Evolutionary conservation across 2,888 invertebrate species (phyloP).

Genomic region (Tridacna gigas): DNA sequence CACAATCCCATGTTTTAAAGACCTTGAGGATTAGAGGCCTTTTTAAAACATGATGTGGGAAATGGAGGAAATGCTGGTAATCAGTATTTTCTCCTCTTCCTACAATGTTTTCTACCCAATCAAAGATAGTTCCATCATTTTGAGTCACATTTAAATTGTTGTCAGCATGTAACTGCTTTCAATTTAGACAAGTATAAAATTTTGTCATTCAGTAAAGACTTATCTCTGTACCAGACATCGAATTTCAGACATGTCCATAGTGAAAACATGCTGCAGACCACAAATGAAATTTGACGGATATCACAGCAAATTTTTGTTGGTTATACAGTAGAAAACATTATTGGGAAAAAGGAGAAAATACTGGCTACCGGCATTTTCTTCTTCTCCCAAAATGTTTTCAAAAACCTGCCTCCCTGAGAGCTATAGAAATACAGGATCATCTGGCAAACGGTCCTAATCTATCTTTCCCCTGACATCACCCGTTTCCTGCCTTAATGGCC

Average conservation of each 20-base stretch:
- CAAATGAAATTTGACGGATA: neutral
- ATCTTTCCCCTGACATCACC: neutral
- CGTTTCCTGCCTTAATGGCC: conserved; percentile 20
- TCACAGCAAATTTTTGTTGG: neutral
- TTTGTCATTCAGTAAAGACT: neutral
- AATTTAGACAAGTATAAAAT: too few relatives aligned
- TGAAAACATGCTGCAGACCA: too few relatives aligned
- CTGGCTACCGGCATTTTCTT: neutral
- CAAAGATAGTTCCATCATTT: too few relatives aligned
- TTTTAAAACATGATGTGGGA: neutral
- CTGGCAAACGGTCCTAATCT: neutral
- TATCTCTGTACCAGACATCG: too few relatives aligned
- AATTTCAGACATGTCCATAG: too few relatives aligned
- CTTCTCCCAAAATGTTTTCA: neutral
- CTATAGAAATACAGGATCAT: neutral
- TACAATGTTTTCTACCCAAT: neutral
- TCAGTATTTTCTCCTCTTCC: neutral
- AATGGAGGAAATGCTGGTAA: neutral
- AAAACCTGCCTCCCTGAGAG: neutral
- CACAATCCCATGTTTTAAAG: neutral
- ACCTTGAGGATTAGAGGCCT: neutral
- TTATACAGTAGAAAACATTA: neutral
- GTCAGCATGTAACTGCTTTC: too few relatives aligned
- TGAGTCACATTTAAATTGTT: too few relatives aligned
- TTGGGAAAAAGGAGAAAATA: neutral